These are phyloP conservation scores for Phylloscopus whistleri DNA, from an alignment of 2,113 vertebrate species.

Conservation along the genomic window DNA sequence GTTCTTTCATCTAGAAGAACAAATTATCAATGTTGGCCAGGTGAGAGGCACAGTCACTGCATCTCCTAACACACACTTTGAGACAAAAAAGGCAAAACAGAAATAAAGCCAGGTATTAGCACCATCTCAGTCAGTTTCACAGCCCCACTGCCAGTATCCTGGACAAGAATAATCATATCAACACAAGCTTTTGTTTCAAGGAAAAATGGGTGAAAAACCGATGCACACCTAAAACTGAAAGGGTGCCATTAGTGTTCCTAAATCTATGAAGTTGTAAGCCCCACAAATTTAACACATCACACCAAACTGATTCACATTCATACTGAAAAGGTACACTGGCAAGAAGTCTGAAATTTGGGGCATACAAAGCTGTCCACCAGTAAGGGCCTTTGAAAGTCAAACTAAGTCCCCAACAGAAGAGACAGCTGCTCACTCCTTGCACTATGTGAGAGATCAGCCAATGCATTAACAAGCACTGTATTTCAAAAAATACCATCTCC, in stretches of 20 bases:
- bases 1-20: neutral
- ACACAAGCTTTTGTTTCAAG: neutral
- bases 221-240: neutral
- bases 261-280: accelerated
- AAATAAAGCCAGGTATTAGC: neutral
- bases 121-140: accelerated
- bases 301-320: neutral
- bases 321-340: neutral
- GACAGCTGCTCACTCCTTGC: neutral
- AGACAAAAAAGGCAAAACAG: neutral
- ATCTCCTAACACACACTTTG: accelerated
- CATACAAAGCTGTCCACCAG: neutral
- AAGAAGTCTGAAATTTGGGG: neutral
- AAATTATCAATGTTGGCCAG: neutral
- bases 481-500: neutral
- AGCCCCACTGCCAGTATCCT: neutral
- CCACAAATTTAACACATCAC: neutral
- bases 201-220: neutral
- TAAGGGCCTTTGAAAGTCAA: neutral
- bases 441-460: accelerated
- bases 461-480: neutral
- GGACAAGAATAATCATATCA: neutral
- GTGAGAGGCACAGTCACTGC: neutral
- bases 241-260: neutral
- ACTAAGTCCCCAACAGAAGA: neutral